Percentiles rank a stretch among this genome's conserved stretches.
phyloP scores from a whole-genome alignment of 2,888 invertebrate species.

The Hyposoter didymator region DNA sequence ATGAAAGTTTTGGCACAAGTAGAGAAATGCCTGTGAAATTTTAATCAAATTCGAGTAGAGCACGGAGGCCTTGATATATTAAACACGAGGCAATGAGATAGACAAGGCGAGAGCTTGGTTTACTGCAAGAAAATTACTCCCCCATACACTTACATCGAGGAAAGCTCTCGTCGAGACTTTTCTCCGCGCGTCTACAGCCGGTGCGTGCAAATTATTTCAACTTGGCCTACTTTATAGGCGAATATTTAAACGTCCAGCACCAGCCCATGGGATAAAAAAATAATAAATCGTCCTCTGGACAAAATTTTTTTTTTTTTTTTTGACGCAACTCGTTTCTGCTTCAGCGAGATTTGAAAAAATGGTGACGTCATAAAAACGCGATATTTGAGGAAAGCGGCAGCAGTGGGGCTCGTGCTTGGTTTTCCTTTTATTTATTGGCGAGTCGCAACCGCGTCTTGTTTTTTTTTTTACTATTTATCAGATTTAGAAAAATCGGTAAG shows the following conservation, averaged over 20 bases:
- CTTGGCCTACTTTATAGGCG: not conserved
- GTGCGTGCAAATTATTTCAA: conserved; percentile 18
- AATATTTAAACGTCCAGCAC: not conserved
- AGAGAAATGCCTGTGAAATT: not conserved
- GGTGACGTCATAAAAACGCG: too few relatives aligned
- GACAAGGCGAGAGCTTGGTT: not conserved
- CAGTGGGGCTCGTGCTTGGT: too few relatives aligned
- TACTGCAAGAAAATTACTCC: conserved; percentile 46
- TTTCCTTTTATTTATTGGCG: too few relatives aligned
- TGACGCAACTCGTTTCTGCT: too few relatives aligned
- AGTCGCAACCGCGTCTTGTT: too few relatives aligned
- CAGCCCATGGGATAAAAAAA: too few relatives aligned
- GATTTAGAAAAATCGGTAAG: too few relatives aligned
- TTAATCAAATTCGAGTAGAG: not conserved
- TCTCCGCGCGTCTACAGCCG: conserved; percentile 14
- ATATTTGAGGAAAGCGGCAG: too few relatives aligned
- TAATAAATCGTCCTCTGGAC: too few relatives aligned
- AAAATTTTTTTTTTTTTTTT: too few relatives aligned
- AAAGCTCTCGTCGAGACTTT: conserved; percentile 33
- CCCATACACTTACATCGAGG: conserved; percentile 6
- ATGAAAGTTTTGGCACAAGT: not conserved
- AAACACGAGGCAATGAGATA: conserved; percentile 7
- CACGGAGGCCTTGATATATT: not conserved
- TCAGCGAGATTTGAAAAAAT: too few relatives aligned
- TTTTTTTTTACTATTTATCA: too few relatives aligned